These are phyloP conservation scores for Asobara japonica DNA, from an alignment of 1,140 invertebrate species.

Conservation along the genomic window DNA sequence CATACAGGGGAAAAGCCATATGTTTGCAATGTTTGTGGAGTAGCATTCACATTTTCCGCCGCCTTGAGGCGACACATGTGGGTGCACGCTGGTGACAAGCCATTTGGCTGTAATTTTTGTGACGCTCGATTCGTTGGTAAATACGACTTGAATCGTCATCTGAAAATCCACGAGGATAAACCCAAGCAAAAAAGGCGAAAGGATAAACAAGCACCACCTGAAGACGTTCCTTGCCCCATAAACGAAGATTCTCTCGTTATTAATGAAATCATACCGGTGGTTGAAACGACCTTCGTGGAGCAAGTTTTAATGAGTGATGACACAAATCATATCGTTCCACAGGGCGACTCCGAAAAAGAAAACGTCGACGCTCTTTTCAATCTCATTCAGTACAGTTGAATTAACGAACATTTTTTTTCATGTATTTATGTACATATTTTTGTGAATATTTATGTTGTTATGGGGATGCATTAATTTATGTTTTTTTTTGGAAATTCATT, in stretches of 20 bases:
- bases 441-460: neutral
- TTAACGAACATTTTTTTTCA: constrained; percentile 12
- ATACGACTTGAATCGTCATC: constrained; percentile 60
- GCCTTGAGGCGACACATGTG: constrained; percentile 61
- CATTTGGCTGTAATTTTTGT: constrained; percentile 64
- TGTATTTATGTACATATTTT: neutral
- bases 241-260: constrained; percentile 2
- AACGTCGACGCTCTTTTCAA: constrained; percentile 59
- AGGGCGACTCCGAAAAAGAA: constrained; percentile 60
- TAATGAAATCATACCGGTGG: constrained; percentile 8
- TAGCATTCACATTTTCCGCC: constrained; percentile 60
- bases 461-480: neutral
- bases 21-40: constrained; percentile 64
- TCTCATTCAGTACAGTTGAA: constrained; percentile 51
- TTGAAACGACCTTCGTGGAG: constrained; percentile 53
- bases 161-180: constrained; percentile 55
- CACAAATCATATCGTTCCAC: constrained; percentile 45
- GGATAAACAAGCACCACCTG: constrained; percentile 16
- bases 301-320: constrained; percentile 53
- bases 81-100: constrained; percentile 63
- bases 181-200: constrained; percentile 41
- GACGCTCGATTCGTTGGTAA: constrained; percentile 57
- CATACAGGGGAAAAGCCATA: constrained; percentile 69
- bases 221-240: constrained; percentile 23
- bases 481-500: too few relatives aligned